Conservation (phyloP, 37 sponge, comb jelly and placozoan genomes). For the Crambe crambe region DNA sequence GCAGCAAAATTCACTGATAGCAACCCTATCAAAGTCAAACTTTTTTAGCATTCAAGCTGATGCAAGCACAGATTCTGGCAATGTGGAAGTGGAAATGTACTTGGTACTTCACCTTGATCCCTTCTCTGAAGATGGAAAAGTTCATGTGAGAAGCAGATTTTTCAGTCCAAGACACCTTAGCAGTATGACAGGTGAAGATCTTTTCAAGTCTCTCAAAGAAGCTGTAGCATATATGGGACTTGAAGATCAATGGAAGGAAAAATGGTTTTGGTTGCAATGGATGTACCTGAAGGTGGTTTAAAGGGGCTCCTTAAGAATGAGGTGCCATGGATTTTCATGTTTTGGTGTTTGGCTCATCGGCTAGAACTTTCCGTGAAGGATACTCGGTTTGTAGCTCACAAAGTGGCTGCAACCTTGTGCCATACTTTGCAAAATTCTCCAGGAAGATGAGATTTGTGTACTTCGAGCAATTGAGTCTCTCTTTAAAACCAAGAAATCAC, state of each 20-base stretch:
- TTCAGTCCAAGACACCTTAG: conserved; percentile 18
- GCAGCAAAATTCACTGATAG: too few relatives aligned
- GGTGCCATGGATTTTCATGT: too few relatives aligned
- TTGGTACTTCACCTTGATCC: conserved; percentile 31
- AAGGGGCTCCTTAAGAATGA: too few relatives aligned
- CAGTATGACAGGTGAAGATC: not conserved
- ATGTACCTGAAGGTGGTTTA: too few relatives aligned
- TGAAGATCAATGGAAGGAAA: too few relatives aligned
- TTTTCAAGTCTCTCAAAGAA: conserved; percentile 31
- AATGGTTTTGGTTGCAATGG: conserved; percentile 45
- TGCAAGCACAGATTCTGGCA: conserved; percentile 59
- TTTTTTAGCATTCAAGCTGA: too few relatives aligned
- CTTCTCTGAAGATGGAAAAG: too few relatives aligned
- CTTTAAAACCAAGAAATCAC: not conserved
- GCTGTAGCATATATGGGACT: conserved; percentile 22
- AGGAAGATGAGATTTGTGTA: too few relatives aligned
- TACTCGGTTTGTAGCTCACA: not conserved
- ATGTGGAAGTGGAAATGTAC: conserved; percentile 38
- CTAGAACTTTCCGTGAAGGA: too few relatives aligned
- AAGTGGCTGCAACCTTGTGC: conserved; percentile 1
- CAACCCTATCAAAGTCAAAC: too few relatives aligned
- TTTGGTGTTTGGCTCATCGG: too few relatives aligned
- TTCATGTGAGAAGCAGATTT: conserved; percentile 15
- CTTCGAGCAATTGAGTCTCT: conserved; percentile 3
- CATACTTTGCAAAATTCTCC: too few relatives aligned